phyloP scores from a whole-genome alignment of 2,113 vertebrate genomes.

The Urocynchramus pylzowi region DNA sequence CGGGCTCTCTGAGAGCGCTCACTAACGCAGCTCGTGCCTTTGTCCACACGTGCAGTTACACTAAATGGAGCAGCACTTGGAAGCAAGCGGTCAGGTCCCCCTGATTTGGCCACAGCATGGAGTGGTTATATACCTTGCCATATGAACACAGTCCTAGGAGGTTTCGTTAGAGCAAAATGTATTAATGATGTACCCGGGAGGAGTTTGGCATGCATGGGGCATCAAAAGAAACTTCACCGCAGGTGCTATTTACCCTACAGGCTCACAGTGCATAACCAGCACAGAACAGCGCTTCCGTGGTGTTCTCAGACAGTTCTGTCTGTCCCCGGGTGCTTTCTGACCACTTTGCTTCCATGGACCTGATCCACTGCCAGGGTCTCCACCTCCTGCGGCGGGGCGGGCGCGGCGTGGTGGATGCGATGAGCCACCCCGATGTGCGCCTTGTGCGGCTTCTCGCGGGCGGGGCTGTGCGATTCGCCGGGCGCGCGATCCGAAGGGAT shows the following conservation, averaged over 20 bases:
- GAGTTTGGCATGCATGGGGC: slow-evolving; percentile 85
- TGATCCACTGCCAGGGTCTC: slow-evolving; percentile 93
- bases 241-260: slow-evolving; percentile 52
- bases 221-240: slow-evolving; percentile 46
- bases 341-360: slow-evolving; percentile 84
- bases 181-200: slow-evolving; percentile 47
- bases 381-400: slow-evolving; percentile 75
- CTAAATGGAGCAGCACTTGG: neutral
- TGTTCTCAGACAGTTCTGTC: slow-evolving; percentile 91
- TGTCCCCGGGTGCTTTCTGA: slow-evolving; percentile 86
- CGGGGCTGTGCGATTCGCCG: slow-evolving; percentile 79
- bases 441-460: slow-evolving; percentile 81
- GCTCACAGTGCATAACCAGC: slow-evolving; percentile 79
- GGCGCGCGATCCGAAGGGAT: slow-evolving; percentile 80
- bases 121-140: slow-evolving; percentile 44
- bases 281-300: slow-evolving; percentile 36
- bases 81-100: slow-evolving; percentile 78
- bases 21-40: slow-evolving; percentile 36
- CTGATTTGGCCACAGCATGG: slow-evolving; percentile 74
- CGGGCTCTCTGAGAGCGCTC: neutral
- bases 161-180: slow-evolving; percentile 10
- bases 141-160: slow-evolving; percentile 25
- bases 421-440: slow-evolving; percentile 92
- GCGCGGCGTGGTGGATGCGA: slow-evolving; percentile 80
- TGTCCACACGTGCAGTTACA: neutral